Evolutionary conservation across 2,113 vertebrate species (phyloP), one percentile per base, ranked within the genome.

Genomic region (Cynopterus brachyotis): DNA sequence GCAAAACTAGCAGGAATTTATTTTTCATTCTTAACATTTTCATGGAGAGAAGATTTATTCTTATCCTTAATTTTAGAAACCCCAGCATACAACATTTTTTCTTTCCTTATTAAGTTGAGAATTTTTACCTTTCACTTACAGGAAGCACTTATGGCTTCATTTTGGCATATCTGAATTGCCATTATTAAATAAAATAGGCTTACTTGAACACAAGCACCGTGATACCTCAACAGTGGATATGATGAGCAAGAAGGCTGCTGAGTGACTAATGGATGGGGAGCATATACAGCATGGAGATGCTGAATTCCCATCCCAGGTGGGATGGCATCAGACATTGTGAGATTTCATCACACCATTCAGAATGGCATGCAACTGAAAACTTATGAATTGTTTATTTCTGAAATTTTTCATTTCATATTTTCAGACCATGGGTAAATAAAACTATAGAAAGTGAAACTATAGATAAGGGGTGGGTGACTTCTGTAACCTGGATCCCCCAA

Each of bases 401-500:
- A 42, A 37, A 42, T 20, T 60, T 45, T 82, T 17, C 37, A 62
- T 10, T 82, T 82, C 60, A 45, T 82, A 45, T 19, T 59, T 40
- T 62, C 11, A 40, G 57, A 45, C 37, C 37, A 20, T 45, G 57
- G 37, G 37, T 45, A 32, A 82, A 28, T 81, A 37, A 82, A 42
- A 62, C 26, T 35, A n/a, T 17, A 19, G 37, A 32, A 62, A 82
- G 9, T 32, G 37, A 82, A 30, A 62, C 37, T 57, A 82, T 28
- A 62, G 26, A 45, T 82, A 82, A 42, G 9, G 16, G 37, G 55
- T 5, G 16, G 57, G 55, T 5, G 26, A 42, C n/a, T 19, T 42
- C 37, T 32, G 79, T 81, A 89, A 93, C 83, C 91, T 79, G 72
- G 82, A 78, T 93, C 45, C 66, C 60, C 0, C 50, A 92, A 94